Conservation (phyloP, 2,888 invertebrate genomes). For the Rhodophaea formosa region DNA sequence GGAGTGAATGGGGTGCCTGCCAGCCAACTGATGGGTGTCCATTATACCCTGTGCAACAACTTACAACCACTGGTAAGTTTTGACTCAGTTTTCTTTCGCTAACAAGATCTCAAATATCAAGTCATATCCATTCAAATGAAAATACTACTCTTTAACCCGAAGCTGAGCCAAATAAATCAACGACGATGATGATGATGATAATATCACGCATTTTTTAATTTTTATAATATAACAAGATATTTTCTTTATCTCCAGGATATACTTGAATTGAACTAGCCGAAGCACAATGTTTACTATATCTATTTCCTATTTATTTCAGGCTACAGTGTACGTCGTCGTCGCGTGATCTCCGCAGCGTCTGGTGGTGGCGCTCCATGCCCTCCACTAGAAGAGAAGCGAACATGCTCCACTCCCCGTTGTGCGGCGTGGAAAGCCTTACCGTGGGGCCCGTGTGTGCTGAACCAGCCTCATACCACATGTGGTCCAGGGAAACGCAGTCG, state of each 20-base stretch:
- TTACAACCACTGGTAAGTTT: constrained; percentile 69
- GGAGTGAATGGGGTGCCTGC: constrained; percentile 84
- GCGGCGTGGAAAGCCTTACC: constrained; percentile 76
- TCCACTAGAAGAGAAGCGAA: constrained; percentile 78
- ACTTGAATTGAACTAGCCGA: too few species aligned
- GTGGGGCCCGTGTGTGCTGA: constrained; percentile 77
- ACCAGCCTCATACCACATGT: constrained; percentile 70
- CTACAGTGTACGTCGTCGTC: constrained; percentile 70
- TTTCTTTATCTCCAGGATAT: too few species aligned
- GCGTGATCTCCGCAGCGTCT: constrained; percentile 72
- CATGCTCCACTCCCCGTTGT: constrained; percentile 77
- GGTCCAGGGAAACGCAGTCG: constrained; percentile 82
- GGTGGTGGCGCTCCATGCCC: constrained; percentile 76
- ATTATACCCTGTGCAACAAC: constrained; percentile 71
- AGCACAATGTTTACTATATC: too few species aligned
- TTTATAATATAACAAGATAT: too few species aligned
- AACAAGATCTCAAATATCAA: too few species aligned
- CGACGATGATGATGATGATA: too few species aligned
- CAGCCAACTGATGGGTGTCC: constrained; percentile 79
- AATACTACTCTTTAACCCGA: too few species aligned
- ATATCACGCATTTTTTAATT: too few species aligned
- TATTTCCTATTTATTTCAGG: constrained; percentile 41
- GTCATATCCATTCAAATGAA: too few species aligned
- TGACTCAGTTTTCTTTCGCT: not conserved
- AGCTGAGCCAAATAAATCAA: too few species aligned